Conservation (phyloP, 2,888 invertebrate species). For the Dynastes grantii region DNA sequence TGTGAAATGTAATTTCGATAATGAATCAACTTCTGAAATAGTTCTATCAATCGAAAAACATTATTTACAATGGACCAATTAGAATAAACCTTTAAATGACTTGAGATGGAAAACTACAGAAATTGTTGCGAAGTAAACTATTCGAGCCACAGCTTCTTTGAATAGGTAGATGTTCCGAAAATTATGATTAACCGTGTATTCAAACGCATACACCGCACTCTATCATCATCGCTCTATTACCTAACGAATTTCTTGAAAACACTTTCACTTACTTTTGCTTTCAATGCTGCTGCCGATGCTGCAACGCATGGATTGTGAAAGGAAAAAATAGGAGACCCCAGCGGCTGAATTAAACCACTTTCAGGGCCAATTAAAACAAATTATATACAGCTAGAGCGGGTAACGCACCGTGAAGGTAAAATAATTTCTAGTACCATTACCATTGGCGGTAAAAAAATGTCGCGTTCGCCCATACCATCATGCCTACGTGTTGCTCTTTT, state of each 20-base stretch:
- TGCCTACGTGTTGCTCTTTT: constrained; percentile 19
- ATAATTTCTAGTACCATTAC: constrained; percentile 35
- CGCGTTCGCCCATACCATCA: background rate
- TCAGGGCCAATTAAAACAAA: constrained; percentile 40
- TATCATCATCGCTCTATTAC: constrained; percentile 23
- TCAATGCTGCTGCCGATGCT: constrained; percentile 3
- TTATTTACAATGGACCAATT: too few species aligned
- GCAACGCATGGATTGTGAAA: constrained; percentile 16
- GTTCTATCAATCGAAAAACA: too few species aligned
- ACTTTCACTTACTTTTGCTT: constrained; percentile 49
- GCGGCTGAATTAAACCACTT: constrained; percentile 21
- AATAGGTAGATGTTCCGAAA: too few species aligned
- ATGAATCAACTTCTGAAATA: too few species aligned
- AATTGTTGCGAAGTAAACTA: background rate
- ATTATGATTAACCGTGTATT: too few species aligned
- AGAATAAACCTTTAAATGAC: too few species aligned
- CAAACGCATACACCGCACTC: background rate
- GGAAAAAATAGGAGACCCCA: background rate
- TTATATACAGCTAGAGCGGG: constrained; percentile 27
- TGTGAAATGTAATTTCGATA: too few species aligned
- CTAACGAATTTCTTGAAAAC: constrained; percentile 42
- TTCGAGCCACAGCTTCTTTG: too few species aligned
- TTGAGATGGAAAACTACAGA: too few species aligned
- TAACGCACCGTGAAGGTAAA: constrained; percentile 36
- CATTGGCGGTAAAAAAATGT: constrained; percentile 35